A percentile compares a stretch with the other conserved stretches of the same genome.
Conservation (phyloP, 2,797 vertebrate genomes). For the Megalops cyprinoides region DNA sequence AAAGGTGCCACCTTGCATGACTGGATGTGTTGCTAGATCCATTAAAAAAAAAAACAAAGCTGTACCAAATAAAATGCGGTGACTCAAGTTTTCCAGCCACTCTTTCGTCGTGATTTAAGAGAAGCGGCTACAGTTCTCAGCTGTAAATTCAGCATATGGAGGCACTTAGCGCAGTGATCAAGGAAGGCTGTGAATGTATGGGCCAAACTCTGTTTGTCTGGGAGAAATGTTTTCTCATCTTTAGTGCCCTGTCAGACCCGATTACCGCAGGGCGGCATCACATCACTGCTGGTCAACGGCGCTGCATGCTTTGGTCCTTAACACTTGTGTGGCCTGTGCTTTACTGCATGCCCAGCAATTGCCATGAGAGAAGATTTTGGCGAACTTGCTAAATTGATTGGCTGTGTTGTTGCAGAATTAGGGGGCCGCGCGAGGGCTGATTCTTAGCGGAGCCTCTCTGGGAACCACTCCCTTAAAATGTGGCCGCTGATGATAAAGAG, state of each 20-base stretch:
- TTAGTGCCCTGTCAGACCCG: not conserved
- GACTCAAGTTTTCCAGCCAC: constrained; percentile 23
- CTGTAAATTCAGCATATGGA: not conserved
- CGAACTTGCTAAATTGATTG: constrained; percentile 16
- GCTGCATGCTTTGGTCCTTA: not conserved
- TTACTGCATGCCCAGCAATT: not conserved
- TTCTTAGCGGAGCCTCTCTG: not conserved
- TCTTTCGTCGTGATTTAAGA: not conserved
- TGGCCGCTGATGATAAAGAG: not conserved
- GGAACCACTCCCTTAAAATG: not conserved
- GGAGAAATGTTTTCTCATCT: constrained; percentile 2
- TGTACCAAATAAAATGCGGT: not conserved
- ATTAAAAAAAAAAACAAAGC: not conserved
- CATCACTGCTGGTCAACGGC: not conserved
- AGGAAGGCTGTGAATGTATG: not conserved
- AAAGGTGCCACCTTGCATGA: constrained; percentile 16
- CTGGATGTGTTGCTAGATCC: not conserved
- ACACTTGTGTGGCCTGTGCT: not conserved
- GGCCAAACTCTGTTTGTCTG: constrained; percentile 1
- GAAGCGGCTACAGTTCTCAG: not conserved
- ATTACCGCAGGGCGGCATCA: not conserved
- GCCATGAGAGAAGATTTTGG: constrained; percentile 3
- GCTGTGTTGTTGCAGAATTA: not conserved
- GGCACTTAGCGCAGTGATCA: constrained; percentile 13
- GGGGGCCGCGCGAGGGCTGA: not conserved